Conservation (phyloP, 2,797 vertebrate species). For the Sparus aurata region DNA sequence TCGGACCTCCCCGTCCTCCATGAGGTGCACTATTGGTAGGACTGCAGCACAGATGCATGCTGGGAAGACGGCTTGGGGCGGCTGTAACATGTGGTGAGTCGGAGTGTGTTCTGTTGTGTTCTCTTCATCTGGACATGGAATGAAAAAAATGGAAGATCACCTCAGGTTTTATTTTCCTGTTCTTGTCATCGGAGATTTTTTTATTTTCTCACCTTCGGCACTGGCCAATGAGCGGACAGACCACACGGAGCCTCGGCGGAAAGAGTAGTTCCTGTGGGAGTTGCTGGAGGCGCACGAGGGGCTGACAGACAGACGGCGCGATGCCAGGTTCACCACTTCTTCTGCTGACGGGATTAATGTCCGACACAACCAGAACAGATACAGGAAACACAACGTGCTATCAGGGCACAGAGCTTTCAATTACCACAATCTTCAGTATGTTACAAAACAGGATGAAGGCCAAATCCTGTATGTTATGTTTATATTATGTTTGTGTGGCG, state of each 20-base stretch:
- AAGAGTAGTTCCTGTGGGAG: constrained; percentile 98
- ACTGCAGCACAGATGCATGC: constrained; percentile 99
- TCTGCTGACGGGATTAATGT: constrained; percentile 90
- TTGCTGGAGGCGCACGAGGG: constrained; percentile 98
- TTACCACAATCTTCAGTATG: background rate
- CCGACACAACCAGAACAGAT: constrained; percentile 18
- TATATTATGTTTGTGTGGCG: background rate
- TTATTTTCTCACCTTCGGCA: constrained; percentile 89
- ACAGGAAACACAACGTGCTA: constrained; percentile 20
- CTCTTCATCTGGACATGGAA: constrained; percentile 90
- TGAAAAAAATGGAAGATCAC: background rate
- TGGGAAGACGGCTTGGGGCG: constrained; percentile 98
- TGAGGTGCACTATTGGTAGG: constrained; percentile 96
- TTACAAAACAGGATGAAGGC: no score
- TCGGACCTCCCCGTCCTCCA: constrained; percentile 98
- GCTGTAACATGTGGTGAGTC: constrained; percentile 96
- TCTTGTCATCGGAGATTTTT: background rate
- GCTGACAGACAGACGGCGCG: constrained; percentile 97
- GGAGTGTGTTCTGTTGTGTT: constrained; percentile 97
- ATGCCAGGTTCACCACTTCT: constrained; percentile 98
- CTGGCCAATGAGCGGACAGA: constrained; percentile 95
- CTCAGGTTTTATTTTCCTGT: background rate
- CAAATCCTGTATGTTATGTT: no score
- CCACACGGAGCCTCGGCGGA: constrained; percentile 97
- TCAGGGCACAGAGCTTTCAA: constrained; percentile 28